Conservation (phyloP, 37 sponge, comb jelly and placozoan genomes). For the Geodia barretti region DNA sequence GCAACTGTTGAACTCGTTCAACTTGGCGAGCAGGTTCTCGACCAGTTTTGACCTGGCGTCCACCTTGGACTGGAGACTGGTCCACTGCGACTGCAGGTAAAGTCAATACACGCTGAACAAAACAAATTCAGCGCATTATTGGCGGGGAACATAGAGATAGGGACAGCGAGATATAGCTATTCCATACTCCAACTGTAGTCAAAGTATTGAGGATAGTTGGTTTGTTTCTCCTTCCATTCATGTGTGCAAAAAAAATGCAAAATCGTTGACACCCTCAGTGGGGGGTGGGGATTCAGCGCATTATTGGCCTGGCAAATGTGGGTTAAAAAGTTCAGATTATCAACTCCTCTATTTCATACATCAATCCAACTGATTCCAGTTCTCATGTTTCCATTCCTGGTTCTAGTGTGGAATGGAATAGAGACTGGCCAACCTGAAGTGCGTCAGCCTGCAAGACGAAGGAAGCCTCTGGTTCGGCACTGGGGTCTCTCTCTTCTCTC, state of each 20-base stretch:
- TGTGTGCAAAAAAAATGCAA: too few relatives aligned
- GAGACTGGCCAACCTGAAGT: conserved; percentile 50
- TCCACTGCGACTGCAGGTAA: conserved; percentile 50
- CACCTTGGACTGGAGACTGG: conserved; percentile 39
- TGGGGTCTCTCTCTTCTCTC: conserved; percentile 24
- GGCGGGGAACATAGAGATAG: background rate
- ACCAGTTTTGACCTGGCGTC: conserved; percentile 12
- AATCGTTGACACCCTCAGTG: too few relatives aligned
- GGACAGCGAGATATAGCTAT: conserved; percentile 12
- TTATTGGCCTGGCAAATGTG: background rate
- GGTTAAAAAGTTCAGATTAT: too few relatives aligned
- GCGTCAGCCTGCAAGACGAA: conserved; percentile 29
- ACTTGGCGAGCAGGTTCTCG: conserved; percentile 30
- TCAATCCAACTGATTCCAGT: too few relatives aligned
- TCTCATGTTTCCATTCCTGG: too few relatives aligned
- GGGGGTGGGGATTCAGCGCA: background rate
- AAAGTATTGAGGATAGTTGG: too few relatives aligned
- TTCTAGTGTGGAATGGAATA: too few relatives aligned
- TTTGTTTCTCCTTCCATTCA: too few relatives aligned
- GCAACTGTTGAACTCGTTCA: conserved; percentile 54
- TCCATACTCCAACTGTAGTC: too few relatives aligned
- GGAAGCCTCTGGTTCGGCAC: conserved; percentile 32
- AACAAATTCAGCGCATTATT: background rate
- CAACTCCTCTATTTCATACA: too few relatives aligned
- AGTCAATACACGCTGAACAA: background rate